Evolutionary conservation across 1,140 invertebrate genomes (phyloP), one percentile per base, ranked within the genome.

Genomic region (Drosophila bifasciata): DNA sequence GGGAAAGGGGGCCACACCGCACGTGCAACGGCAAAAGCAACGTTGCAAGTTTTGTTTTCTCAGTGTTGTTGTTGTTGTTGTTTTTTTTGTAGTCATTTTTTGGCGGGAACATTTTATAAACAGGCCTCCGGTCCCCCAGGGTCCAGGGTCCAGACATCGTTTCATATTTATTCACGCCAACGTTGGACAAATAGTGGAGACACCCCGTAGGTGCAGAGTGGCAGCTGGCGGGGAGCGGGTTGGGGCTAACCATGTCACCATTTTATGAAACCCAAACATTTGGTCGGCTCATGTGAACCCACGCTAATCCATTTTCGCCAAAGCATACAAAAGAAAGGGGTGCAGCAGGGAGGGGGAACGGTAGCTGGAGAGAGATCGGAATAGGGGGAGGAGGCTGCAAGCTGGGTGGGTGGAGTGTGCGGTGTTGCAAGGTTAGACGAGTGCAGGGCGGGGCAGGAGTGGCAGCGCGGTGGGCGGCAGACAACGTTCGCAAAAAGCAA

Each of bases 271-370:
- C 68, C 77, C 81, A 85, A 85, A 85, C 81, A 85, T 80, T 85
- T 80, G 76, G 68, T 70, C 81, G 81, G 77, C 75, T 80, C 81
- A 84, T 85, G 81, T 85, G 81, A 85, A 85, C 81, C 81, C 72
- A 85, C 76, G 81, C 81, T 85, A 85, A 85, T 85, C 81, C 81
- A 85, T 85, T 85, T 86, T 85, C 76, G 81, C 81, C 80, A 85
- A 76, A 58, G 45, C 40, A 62, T 48, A 63, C 53, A 51, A 63
- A 63, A 40, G 25, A 36, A 25, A 45, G 51, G 48, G 25, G 58
- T 8, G 41, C 16, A n/a, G 16, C 13, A 0, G 15, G 9, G 8
- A 15, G 6, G 8, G 28, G 28, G 28, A 3, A 3, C 8, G 3
- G 28, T 9, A 3, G 28, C 1, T 0, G 4, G 3, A 11, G 32